Base-by-base conservation (phyloP, 2,888 invertebrate species). In the Epinotia ramella region DNA sequence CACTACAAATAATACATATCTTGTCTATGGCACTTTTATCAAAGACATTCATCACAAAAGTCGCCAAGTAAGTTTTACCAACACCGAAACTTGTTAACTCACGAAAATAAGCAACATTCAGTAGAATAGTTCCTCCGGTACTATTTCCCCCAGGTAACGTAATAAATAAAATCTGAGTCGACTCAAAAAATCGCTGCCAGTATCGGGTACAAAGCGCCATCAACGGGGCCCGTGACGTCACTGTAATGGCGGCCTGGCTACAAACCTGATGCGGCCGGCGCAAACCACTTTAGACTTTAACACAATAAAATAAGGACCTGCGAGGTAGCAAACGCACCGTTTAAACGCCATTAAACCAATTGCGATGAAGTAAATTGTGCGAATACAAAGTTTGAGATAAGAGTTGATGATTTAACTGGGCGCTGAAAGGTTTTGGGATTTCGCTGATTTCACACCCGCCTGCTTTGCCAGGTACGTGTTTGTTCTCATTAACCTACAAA, bases 171-270 rank as follows among this genome's bases (percentile, higher is more conserved):
- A 74, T 33, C 69, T 33, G 33, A 64, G 64, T 59, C 69, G 59
- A 65, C 70, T 74, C 74, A 60, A 65, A 74, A 73, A 74, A 74
- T 70, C 74, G 44, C 57, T 24, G 64, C 74, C 64, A 74, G 70
- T 74, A 74, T 70, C 59, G 67, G 69, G 64, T 74, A 74, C 70
- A 74, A 74, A 74, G 74, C 74, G 44, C 72, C 72, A 65, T 73
- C 72, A 71, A 65, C 72, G 72, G 57, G 59, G 71, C 59, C 67
- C 67, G 73, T 76, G 76, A 76, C 76, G 75, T 72, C 75, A 76
- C 62, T 33, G 24, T 57, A 76, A 72, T 76, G 66, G 72, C 66
- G 71, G 65, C 57, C 20, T 73, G 57, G 69, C 64, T 64, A 70
- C 69, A 63, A 69, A 3, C 49, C 3, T 16, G 3, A 64, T n/a